phyloP scores from a whole-genome alignment of 2,113 vertebrate genomes.

The Prietella phreatophila region DNA sequence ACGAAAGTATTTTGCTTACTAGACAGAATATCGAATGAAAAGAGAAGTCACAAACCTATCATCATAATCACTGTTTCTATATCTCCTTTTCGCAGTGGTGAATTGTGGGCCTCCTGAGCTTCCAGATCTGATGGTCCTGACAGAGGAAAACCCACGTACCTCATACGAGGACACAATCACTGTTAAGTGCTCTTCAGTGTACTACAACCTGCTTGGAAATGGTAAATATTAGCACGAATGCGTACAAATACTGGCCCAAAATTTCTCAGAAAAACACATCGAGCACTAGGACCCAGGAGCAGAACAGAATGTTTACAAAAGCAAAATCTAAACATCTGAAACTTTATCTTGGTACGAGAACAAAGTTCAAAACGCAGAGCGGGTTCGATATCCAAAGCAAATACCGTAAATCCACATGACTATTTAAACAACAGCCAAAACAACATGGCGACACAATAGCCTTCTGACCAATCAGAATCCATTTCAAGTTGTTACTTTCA shows the following conservation, averaged over 20 bases:
- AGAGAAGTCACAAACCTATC: too few species aligned
- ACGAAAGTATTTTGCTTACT: not conserved
- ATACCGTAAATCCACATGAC: not conserved
- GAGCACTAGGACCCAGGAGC: constrained; percentile 2
- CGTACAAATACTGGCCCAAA: not conserved
- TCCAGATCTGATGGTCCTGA: constrained; percentile 54
- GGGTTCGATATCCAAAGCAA: not conserved
- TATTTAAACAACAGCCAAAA: not conserved
- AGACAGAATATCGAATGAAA: not conserved
- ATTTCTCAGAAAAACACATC: not conserved
- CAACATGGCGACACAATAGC: not conserved
- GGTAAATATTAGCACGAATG: not conserved
- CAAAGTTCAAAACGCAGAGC: not conserved
- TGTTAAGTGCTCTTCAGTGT: constrained; percentile 64
- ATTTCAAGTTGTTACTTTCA: too few species aligned
- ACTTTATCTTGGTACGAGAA: not conserved
- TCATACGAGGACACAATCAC: constrained; percentile 55
- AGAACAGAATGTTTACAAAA: not conserved
- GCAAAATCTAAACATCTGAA: not conserved
- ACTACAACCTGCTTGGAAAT: constrained; percentile 59
- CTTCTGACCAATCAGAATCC: not conserved
- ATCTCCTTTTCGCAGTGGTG: constrained; percentile 69
- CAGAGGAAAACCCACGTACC: constrained; percentile 33
- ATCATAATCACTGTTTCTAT: not conserved
- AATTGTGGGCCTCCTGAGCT: constrained; percentile 75